Conservation (phyloP, 2,888 invertebrate genomes). For the Fragum whitleyi region DNA sequence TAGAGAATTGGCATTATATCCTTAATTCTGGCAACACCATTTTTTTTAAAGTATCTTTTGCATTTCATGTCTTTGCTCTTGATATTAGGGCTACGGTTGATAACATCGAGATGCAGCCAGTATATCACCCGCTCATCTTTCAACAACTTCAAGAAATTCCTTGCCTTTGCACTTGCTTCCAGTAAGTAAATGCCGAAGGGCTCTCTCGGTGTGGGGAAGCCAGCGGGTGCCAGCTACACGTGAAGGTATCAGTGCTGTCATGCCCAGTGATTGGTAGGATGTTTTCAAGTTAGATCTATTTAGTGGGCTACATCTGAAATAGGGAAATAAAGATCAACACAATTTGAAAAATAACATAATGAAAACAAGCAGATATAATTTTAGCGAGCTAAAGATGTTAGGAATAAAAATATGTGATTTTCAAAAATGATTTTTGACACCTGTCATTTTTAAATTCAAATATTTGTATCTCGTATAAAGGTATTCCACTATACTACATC, state of each 20-base stretch:
- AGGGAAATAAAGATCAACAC: not conserved
- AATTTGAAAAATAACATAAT: not conserved
- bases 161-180: constrained; percentile 39
- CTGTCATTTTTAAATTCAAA: not conserved
- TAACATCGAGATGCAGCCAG: constrained; percentile 44
- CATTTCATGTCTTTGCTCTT: too few relatives aligned
- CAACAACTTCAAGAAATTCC: constrained; percentile 38
- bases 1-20: not conserved
- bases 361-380: not conserved
- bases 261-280: constrained; percentile 16
- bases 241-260: constrained; percentile 15
- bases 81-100: constrained; percentile 20
- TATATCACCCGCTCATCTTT: constrained; percentile 25
- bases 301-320: constrained; percentile 40
- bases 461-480: not conserved
- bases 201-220: constrained; percentile 38
- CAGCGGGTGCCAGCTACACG: constrained; percentile 50
- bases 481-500: not conserved
- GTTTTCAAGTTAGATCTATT: constrained; percentile 41
- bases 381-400: not conserved
- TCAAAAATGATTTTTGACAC: not conserved
- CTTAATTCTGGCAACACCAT: not conserved
- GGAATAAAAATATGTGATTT: too few relatives aligned
- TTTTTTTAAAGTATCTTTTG: too few relatives aligned
- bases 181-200: constrained; percentile 11